phyloP scores from a whole-genome alignment of 2,797 vertebrate species.

The Hoplostethus atlanticus region DNA sequence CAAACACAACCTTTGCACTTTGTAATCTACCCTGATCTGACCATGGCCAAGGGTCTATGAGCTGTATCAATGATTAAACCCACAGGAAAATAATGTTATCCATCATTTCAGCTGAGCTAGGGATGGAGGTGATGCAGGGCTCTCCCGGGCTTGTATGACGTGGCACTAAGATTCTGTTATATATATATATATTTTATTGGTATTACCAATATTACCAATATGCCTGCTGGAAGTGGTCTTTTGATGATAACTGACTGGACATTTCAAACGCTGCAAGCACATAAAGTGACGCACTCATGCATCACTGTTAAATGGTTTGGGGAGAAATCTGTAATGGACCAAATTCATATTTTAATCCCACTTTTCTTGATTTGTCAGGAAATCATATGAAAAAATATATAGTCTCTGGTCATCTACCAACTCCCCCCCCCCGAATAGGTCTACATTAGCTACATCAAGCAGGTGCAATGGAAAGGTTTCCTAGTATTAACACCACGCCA shows the following conservation, averaged over 20 bases:
- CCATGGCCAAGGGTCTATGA: conserved; percentile 43
- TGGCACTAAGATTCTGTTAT: too few relatives aligned
- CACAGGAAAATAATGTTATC: conserved; percentile 36
- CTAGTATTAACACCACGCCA: conserved; percentile 24
- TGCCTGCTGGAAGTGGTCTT: neutral
- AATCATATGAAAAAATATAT: too few relatives aligned
- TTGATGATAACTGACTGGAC: neutral
- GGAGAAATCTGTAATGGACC: neutral
- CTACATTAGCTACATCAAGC: conserved; percentile 5
- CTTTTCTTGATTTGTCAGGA: too few relatives aligned
- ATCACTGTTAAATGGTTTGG: neutral
- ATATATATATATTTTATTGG: neutral
- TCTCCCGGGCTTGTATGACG: conserved; percentile 4
- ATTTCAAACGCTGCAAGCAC: neutral
- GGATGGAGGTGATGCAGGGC: neutral
- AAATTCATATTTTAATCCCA: neutral
- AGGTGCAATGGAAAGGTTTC: conserved; percentile 24
- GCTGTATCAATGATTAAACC: conserved; percentile 74
- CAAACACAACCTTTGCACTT: conserved; percentile 70
- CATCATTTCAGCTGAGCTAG: neutral
- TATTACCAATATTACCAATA: neutral
- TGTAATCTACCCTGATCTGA: conserved; percentile 62
- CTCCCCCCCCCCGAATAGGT: conserved; percentile 2
- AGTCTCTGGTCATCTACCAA: too few relatives aligned
- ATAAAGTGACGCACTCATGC: neutral